These are phyloP conservation scores for Limnothrissa miodon DNA, from an alignment of 2,113 vertebrate species.

Conservation along the genomic window DNA sequence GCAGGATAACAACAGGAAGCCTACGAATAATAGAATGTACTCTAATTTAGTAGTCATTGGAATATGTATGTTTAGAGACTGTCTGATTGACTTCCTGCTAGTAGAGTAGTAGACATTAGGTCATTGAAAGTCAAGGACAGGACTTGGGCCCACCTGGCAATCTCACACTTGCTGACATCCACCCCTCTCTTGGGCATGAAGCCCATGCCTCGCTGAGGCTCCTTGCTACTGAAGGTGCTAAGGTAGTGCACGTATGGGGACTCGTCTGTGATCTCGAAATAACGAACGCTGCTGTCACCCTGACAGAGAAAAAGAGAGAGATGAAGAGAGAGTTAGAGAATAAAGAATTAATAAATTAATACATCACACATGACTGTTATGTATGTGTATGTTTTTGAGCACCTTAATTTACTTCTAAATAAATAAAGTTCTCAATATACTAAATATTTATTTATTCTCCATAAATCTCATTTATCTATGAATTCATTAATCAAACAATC, in stretches of 20 bases:
- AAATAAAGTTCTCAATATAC: too few species aligned
- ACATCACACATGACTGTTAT: too few species aligned
- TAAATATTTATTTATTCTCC: too few species aligned
- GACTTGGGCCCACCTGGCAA: slow-evolving; percentile 79
- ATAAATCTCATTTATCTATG: too few species aligned
- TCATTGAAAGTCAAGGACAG: not conserved
- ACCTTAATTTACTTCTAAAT: too few species aligned
- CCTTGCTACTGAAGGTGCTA: slow-evolving; percentile 95
- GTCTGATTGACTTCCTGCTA: too few species aligned
- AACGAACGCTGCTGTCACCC: slow-evolving; percentile 97
- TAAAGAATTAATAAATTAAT: not conserved
- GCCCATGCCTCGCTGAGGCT: slow-evolving; percentile 95
- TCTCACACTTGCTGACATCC: slow-evolving; percentile 96
- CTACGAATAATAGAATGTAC: too few species aligned
- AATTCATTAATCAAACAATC: not conserved
- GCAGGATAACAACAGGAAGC: too few species aligned
- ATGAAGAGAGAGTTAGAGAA: not conserved
- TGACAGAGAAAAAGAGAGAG: slow-evolving; percentile 48
- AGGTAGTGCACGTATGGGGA: slow-evolving; percentile 93
- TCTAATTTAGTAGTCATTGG: too few species aligned
- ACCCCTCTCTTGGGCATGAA: slow-evolving; percentile 96
- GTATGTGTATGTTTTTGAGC: too few species aligned
- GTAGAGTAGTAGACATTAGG: too few species aligned
- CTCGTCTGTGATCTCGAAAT: slow-evolving; percentile 96
- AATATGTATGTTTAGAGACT: too few species aligned